Conservation (phyloP, 2,797 vertebrate species). For the Anisognathus igniventris region DNA sequence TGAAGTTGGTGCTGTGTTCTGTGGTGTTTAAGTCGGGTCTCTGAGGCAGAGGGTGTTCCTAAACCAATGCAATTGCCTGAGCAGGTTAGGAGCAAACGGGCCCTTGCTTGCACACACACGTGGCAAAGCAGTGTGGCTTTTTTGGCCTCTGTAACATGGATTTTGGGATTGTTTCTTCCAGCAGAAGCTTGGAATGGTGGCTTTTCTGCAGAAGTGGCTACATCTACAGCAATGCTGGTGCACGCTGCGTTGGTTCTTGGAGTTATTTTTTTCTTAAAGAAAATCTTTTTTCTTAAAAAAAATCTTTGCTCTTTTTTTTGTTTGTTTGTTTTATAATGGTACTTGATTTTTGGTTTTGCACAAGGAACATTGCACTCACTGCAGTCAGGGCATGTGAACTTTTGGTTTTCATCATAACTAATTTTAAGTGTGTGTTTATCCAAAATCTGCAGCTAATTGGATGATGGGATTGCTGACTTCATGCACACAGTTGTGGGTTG, state of each 20-base stretch:
- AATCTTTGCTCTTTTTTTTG: not conserved
- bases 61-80: not conserved
- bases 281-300: not conserved
- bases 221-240: not conserved
- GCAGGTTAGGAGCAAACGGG: not conserved
- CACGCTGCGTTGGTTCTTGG: fast-evolving
- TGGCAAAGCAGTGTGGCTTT: not conserved
- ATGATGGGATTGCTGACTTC: not conserved
- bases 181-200: not conserved
- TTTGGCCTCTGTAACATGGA: not conserved
- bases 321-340: not conserved
- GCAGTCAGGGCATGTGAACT: not conserved
- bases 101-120: not conserved
- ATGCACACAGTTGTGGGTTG: not conserved
- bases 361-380: not conserved
- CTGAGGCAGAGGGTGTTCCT: not conserved
- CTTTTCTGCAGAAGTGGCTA: conserved; percentile 24
- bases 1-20: not conserved
- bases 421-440: not conserved
- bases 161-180: conserved; percentile 6
- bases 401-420: not conserved
- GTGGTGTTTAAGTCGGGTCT: not conserved
- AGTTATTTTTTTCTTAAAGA: not conserved
- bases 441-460: not conserved
- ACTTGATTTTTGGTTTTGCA: not conserved